Base-by-base conservation (phyloP, 1,140 invertebrate genomes). In the Drosophila triauraria region DNA sequence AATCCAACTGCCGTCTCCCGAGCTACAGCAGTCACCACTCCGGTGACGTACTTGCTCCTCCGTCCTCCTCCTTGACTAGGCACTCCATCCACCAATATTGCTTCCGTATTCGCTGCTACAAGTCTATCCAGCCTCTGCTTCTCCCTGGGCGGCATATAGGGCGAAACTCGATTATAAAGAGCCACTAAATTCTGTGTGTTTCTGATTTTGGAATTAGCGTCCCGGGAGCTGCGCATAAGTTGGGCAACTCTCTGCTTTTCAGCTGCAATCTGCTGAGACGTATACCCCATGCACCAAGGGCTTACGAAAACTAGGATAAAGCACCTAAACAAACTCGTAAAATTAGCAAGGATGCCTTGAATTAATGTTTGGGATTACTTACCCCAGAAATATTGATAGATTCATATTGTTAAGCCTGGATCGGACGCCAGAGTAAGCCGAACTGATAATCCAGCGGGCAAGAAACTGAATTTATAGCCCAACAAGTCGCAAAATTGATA, bases 31-130 rank as follows among this genome's bases (percentile, higher is more conserved):
- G 50, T 13, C 12, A 53, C n/a, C 17, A 53, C 30, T 13, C 10
- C 3, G 3, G 50, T 6, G 0, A 30, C 12, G 32, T 53, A 53
- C 3, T 53, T 53, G 50, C 50, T 53, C 17, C 13, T 53, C 2
- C 50, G 17, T 20, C 51, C 32, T 35, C 51, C 32, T 9, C 51
- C 51, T 2, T 54, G 51, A 15, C 51, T 38, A 13, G 51, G 51
- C 32, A 54, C 51, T 4, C 32, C 51, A 20, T 54, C 51, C 12
- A 54, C 51, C 17, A 53, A 53, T 23, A 53, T 23, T 8, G 51
- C 17, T 6, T 53, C 30, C 12, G 51, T 54, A 54, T 54, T 32
- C 1, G 3, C 7, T 7, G 51, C 51, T 3, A 54, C 12, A 3
- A 38, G 32, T 23, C 51, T 5, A 13, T 54, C 13, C 51, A 54